Evolutionary conservation across 2,888 invertebrate genomes (phyloP).

Genomic region (Drosophila melanocephala): DNA sequence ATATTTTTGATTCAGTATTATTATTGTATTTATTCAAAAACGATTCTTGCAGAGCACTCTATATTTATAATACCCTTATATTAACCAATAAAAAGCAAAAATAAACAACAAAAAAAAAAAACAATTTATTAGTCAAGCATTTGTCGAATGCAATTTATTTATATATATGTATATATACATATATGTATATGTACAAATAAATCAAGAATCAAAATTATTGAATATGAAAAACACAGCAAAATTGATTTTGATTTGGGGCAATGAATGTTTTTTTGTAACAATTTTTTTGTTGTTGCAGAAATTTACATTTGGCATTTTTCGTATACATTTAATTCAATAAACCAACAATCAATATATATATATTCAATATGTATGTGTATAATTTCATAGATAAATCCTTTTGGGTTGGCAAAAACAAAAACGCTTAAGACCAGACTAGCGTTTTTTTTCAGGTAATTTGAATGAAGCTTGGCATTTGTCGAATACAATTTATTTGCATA

Average conservation of each 20-base stretch:
- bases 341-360: background rate
- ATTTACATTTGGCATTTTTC: constrained; percentile 8
- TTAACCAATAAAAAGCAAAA: constrained; percentile 5
- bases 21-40: constrained; percentile 27
- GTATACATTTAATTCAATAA: background rate
- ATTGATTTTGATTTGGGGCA: background rate
- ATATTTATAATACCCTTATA: constrained; percentile 43
- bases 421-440: background rate
- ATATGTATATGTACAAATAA: constrained; percentile 33
- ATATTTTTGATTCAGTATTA: constrained; percentile 51
- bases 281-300: constrained; percentile 1
- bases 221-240: constrained; percentile 17
- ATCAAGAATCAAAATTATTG: constrained; percentile 37
- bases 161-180: constrained; percentile 14
- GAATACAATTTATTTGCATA: constrained; percentile 28
- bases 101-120: too few relatives aligned
- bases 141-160: constrained; percentile 42
- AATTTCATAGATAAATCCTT: background rate
- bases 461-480: constrained; percentile 17
- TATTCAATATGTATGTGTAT: too few relatives aligned
- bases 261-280: background rate
- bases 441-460: background rate
- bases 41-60: constrained; percentile 41
- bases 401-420: background rate
- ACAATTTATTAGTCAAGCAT: constrained; percentile 41